Percentiles rank a stretch among this genome's conserved stretches.
phyloP scores from a whole-genome alignment of 1,140 invertebrate species.

The Euwallacea fornicatus region DNA sequence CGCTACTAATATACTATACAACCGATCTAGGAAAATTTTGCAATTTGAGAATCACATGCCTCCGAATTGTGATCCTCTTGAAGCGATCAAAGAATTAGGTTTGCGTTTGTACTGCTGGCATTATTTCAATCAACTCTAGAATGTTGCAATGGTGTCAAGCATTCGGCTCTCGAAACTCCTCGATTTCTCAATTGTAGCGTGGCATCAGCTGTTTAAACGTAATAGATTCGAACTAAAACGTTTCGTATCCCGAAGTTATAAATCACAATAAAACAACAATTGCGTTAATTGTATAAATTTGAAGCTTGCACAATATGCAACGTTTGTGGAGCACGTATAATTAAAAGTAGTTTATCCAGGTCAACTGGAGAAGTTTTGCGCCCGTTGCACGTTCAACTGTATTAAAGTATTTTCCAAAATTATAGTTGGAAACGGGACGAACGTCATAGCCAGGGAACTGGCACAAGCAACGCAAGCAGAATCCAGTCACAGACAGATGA shows the following conservation, averaged over 20 bases:
- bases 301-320: constrained; percentile 37
- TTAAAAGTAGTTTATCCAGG: constrained; percentile 39
- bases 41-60: no score
- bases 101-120: no score
- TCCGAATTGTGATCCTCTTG: no score
- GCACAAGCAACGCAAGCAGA: constrained; percentile 38
- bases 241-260: constrained; percentile 33
- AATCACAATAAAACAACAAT: constrained; percentile 37
- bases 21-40: no score
- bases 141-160: background rate
- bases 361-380: constrained; percentile 34
- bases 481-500: constrained; percentile 41
- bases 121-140: no score
- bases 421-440: constrained; percentile 35
- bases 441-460: constrained; percentile 33
- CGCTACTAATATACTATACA: no score
- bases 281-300: constrained; percentile 38
- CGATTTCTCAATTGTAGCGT: constrained; percentile 6
- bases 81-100: no score
- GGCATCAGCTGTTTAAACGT: constrained; percentile 31
- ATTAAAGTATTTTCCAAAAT: constrained; percentile 41
- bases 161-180: background rate
- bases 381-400: constrained; percentile 33
- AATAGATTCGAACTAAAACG: constrained; percentile 28
- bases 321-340: constrained; percentile 35